Base-by-base conservation (phyloP, 2,113 vertebrate species). In the Phyllostomus discolor region DNA sequence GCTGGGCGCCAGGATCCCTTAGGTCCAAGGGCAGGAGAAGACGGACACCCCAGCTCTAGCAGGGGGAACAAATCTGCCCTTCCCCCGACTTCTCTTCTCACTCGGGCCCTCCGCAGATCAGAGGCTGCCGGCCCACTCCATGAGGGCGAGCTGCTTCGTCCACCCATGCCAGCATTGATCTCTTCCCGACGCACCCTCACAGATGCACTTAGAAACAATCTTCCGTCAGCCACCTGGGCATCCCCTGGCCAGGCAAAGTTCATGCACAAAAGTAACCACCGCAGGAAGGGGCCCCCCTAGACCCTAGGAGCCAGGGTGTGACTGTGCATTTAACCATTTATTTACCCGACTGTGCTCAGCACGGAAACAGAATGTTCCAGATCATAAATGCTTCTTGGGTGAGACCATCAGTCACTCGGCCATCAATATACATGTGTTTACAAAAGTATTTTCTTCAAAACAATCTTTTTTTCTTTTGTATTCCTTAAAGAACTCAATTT, bases 21-120 rank as follows among this genome's bases (percentile, higher is more conserved):
- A 7, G 16, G 43, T 38, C 35, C 79, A 17, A 10, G 22, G 28
- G 2, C 28, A n/a, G 67, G 52, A 52, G 26, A 57, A 46, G 11
- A 15, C 0, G 0, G 12, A 22, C 5, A 3, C 0, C n/a, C 33
- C 59, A 48, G 2, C 10, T 62, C n/a, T 48, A 52, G 20, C 72
- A 62, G 15, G 62, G 88, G 52, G n/a, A 79, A 50, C 24, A 33
- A 11, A 33, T 41, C 15, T 6, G 12, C 24, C 41, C 19, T 81
- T 31, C 7, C 12, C 59, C 17, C 35, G 10, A 10, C 20, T 9
- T 14, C 12, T 38, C 17, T 64, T 54, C 24, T 8, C 9, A 14
- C 28, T 26, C 41, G 1, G 54, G n/a, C 19, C 5, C 72, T 79
- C 41, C 17, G 11, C 5, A 7, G 43, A 31, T 7, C 28, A 11